These are phyloP conservation scores for Dinoponera quadriceps DNA, from an alignment of 1,140 invertebrate species.

Conservation along the genomic window DNA sequence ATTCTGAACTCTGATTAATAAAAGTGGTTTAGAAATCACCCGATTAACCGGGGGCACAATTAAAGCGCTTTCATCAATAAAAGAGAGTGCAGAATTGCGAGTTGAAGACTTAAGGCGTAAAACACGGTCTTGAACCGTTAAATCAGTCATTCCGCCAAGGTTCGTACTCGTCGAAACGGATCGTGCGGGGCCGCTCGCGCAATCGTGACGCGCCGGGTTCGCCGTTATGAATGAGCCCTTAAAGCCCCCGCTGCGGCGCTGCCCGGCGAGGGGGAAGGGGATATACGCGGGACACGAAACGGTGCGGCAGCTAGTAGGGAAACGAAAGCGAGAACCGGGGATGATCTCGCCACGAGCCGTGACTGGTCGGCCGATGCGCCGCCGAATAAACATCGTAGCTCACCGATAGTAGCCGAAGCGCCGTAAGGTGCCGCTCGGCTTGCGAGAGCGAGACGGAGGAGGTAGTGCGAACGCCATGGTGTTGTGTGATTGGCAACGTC, in stretches of 20 bases:
- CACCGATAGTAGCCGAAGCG: slow-evolving; percentile 82
- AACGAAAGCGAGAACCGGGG: slow-evolving; percentile 68
- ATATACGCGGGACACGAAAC: slow-evolving; percentile 26
- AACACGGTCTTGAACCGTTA: no score
- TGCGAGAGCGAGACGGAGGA: slow-evolving; percentile 72
- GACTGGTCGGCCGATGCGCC: slow-evolving; percentile 78
- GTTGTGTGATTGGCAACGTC: slow-evolving; percentile 78
- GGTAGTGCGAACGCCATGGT: slow-evolving; percentile 77
- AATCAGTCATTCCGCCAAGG: no score
- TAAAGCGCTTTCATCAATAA: no score
- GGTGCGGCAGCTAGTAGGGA: slow-evolving; percentile 56
- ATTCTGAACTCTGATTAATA: no score
- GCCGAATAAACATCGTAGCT: slow-evolving; percentile 83
- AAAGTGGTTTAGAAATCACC: no score
- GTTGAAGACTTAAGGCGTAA: no score
- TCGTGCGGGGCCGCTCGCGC: no score
- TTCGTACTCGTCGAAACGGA: no score
- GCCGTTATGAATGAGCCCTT: slow-evolving; percentile 5
- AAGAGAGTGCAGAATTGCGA: no score
- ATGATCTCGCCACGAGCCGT: slow-evolving; percentile 75
- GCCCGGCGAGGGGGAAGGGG: background rate
- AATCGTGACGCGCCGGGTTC: no score
- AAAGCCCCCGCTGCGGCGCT: background rate
- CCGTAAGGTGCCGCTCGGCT: slow-evolving; percentile 72
- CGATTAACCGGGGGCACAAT: no score